Evolutionary conservation across 2,113 vertebrate genomes (phyloP), one percentile per base, ranked within the genome.

Genomic region (Numida meleagris): DNA sequence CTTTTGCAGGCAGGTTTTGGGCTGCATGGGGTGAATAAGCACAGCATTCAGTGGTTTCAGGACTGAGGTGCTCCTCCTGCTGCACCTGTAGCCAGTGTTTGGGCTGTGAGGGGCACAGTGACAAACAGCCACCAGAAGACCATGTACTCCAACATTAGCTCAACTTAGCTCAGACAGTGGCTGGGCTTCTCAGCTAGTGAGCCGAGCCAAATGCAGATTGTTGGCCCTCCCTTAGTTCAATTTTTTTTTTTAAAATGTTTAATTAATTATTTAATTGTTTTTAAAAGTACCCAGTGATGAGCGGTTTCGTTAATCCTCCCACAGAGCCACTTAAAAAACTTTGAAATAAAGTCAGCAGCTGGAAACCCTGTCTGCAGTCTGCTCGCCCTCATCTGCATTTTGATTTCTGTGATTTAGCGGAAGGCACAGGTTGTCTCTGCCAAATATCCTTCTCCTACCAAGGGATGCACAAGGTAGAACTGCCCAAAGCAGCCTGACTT

Each of bases 401-500:
- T 97, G 97, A 98, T 98, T 98, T 98, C 97, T 97, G 93, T 95
- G 96, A 97, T 97, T 98, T 97, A 98, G 97, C 97, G 97, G 97
- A 98, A 98, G 98, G 98, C 97, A 97, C 96, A 96, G 97, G 97
- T 97, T 98, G 98, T 97, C 95, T 96, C 98, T 98, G 98, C 98
- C 98, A 98, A 97, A 98, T 97, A 95, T 94, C 91, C 89, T 85
- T 75, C 55, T 24, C 93, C 96, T 89, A 96, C 97, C 90, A n/a
- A 97, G 97, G 97, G 98, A 98, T 97, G 43, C 81, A 95, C 88
- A 94, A 98, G 98, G 98, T 97, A 96, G 98, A 98, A 96, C 98
- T 98, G 98, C 98, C 98, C 98, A 98, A 97, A 98, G 98, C 98
- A 97, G 97, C 57, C 95, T 97, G 97, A 98, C 97, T 98, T 98